Evolutionary conservation across 2,113 vertebrate genomes (phyloP).

Genomic region (Callipepla squamata): DNA sequence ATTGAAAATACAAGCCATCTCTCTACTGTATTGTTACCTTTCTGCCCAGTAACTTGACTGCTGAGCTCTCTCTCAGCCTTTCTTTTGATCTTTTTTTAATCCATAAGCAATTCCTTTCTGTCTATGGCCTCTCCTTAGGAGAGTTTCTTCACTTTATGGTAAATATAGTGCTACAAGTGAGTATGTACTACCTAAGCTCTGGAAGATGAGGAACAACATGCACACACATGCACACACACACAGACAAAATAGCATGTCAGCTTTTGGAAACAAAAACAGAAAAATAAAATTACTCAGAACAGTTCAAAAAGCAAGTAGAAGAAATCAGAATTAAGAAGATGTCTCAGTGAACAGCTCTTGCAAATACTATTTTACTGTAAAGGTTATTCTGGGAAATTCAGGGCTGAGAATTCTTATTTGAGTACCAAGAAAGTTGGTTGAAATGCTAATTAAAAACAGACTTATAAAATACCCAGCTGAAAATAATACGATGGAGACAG

Average conservation of each 20-base stretch:
- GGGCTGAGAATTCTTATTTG: slow-evolving; percentile 34
- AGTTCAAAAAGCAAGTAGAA: background rate
- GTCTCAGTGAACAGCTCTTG: slow-evolving; percentile 15
- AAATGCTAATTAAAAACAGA: slow-evolving; percentile 65
- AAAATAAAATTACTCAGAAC: background rate
- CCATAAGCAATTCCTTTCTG: background rate
- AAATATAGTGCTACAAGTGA: background rate
- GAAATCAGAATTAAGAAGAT: background rate
- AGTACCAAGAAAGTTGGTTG: slow-evolving; percentile 36
- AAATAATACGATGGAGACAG: slow-evolving; percentile 57
- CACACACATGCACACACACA: background rate
- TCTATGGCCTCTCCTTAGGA: background rate
- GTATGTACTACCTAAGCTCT: background rate
- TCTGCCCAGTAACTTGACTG: background rate
- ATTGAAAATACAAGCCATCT: background rate
- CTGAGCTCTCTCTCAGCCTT: background rate
- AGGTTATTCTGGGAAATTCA: slow-evolving; percentile 59
- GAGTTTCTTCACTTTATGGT: background rate
- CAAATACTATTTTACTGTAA: slow-evolving; percentile 39
- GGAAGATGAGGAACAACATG: background rate
- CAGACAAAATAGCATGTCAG: background rate
- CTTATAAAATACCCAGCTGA: slow-evolving; percentile 51
- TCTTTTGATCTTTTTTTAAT: background rate
- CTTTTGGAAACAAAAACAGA: background rate
- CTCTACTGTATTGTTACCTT: background rate